Conservation (phyloP, 2,113 vertebrate genomes). For the Actenoides lindsayi region DNA sequence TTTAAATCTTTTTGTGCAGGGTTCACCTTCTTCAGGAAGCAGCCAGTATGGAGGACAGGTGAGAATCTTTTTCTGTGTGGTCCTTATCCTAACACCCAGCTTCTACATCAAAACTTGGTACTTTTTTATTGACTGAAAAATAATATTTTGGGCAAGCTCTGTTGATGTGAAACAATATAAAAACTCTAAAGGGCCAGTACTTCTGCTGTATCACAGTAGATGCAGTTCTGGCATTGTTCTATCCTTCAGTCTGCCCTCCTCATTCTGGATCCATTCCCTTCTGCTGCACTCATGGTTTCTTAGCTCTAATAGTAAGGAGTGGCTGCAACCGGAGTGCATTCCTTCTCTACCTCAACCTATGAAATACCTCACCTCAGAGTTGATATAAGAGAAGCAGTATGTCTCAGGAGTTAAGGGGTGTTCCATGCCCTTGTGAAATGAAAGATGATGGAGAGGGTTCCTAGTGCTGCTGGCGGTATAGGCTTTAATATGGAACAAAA, state of each 20-base stretch:
- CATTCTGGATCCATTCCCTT: background rate
- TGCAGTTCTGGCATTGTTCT: background rate
- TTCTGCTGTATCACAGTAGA: background rate
- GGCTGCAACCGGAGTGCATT: background rate
- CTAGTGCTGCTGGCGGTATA: background rate
- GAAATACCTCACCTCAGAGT: background rate
- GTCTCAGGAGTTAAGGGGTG: background rate
- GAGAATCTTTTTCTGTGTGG: background rate
- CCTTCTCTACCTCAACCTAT: background rate
- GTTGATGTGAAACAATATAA: background rate
- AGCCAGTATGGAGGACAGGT: constrained; percentile 56
- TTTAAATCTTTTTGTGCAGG: constrained; percentile 14
- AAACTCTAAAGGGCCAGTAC: background rate
- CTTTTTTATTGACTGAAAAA: background rate
- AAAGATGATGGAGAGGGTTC: background rate
- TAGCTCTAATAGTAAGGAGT: background rate
- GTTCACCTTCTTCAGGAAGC: constrained; percentile 18
- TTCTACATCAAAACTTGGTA: background rate
- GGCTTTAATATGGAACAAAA: background rate
- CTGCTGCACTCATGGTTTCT: background rate
- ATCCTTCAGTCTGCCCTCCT: background rate
- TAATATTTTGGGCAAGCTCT: background rate
- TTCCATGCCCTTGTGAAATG: background rate
- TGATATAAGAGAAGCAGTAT: background rate
- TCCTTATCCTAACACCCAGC: background rate